phyloP scores from a whole-genome alignment of 2,113 vertebrate genomes.

The Rhinogobius similis region DNA sequence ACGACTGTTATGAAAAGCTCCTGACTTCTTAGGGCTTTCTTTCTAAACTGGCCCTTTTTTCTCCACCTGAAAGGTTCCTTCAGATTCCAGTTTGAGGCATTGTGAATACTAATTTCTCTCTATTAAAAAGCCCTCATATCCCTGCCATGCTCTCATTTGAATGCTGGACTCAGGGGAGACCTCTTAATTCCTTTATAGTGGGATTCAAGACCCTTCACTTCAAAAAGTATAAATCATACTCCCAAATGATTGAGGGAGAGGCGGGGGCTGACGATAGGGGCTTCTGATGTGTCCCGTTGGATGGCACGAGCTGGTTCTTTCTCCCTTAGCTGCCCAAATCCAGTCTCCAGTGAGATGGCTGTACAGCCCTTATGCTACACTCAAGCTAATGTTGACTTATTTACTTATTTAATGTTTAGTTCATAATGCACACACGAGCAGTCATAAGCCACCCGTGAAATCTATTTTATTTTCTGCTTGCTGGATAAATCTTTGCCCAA shows the following conservation, averaged over 20 bases:
- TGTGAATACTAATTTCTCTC: constrained; percentile 85
- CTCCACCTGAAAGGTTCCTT: constrained; percentile 84
- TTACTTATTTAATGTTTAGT: constrained; percentile 23
- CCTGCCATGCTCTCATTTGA: constrained; percentile 84
- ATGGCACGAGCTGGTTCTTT: constrained; percentile 64
- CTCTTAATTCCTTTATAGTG: constrained; percentile 85
- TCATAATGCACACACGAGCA: constrained; percentile 20
- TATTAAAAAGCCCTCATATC: constrained; percentile 83
- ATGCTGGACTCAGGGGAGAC: constrained; percentile 79
- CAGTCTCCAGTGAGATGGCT: constrained; percentile 63
- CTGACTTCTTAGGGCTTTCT: constrained; percentile 77
- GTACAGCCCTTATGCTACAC: constrained; percentile 62
- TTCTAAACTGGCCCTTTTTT: constrained; percentile 82
- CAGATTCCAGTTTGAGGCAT: constrained; percentile 81
- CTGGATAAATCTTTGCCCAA: constrained; percentile 40
- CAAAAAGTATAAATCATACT: constrained; percentile 87
- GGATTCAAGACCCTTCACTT: constrained; percentile 84
- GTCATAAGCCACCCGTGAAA: neutral
- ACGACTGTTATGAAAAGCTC: constrained; percentile 78
- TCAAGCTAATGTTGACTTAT: constrained; percentile 38
- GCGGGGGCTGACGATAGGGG: constrained; percentile 69
- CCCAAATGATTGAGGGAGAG: constrained; percentile 80
- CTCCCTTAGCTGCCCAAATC: constrained; percentile 75
- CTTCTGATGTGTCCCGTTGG: constrained; percentile 80
- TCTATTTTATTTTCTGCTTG: constrained; percentile 9